Conservation (phyloP, 2,113 vertebrate genomes). For the Carassius carassius region DNA sequence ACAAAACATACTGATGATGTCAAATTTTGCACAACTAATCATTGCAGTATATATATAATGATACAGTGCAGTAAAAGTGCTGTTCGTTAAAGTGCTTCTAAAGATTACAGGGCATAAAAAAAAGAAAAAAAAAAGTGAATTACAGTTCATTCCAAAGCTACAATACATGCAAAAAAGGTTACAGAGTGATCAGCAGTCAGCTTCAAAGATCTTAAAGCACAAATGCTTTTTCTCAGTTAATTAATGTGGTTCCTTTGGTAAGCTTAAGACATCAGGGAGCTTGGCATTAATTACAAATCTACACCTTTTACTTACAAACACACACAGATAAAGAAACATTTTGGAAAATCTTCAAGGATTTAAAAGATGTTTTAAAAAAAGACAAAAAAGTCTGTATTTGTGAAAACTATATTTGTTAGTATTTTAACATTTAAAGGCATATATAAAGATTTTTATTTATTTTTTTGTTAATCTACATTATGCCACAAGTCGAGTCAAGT, state of each 20-base stretch:
- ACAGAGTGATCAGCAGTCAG: background rate
- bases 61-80: background rate
- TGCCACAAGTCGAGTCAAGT: no score
- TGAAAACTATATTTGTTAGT: no score
- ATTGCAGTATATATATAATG: background rate
- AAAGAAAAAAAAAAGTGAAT: background rate
- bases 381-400: no score
- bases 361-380: no score
- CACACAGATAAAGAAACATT: background rate
- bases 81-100: background rate
- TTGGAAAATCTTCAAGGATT: no score
- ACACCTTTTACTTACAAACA: slow-evolving; percentile 31
- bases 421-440: no score
- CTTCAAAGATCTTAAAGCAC: slow-evolving; percentile 17
- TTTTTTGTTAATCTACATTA: no score
- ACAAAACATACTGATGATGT: background rate
- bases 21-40: background rate
- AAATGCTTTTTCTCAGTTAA: slow-evolving; percentile 38
- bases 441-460: no score
- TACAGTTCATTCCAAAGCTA: background rate
- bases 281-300: slow-evolving; percentile 27
- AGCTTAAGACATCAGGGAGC: slow-evolving; percentile 44
- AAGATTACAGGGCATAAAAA: background rate
- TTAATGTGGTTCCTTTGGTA: slow-evolving; percentile 19
- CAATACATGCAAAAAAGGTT: background rate